A percentile compares a stretch with the other conserved stretches of the same genome.
These are phyloP conservation scores for Nematolebias whitei DNA, from an alignment of 2,113 vertebrate species.

Conservation along the genomic window DNA sequence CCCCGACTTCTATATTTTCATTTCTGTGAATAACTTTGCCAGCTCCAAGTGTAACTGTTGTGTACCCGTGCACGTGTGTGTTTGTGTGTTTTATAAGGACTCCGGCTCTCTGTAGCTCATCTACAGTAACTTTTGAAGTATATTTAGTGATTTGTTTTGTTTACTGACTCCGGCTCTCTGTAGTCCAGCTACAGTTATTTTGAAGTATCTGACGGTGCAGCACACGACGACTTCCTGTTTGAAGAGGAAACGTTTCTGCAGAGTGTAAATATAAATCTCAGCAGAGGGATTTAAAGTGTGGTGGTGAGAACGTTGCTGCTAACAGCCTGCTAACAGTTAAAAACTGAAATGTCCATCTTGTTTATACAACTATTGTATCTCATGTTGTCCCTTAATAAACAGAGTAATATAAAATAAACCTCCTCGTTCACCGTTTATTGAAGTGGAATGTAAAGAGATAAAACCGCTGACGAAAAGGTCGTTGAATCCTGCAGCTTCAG, in stretches of 20 bases:
- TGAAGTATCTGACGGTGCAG: conserved; percentile 67
- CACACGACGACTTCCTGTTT: neutral
- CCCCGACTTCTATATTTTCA: conserved; percentile 3
- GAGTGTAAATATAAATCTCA: neutral
- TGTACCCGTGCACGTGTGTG: neutral
- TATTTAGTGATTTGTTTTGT: conserved; percentile 38
- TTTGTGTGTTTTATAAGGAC: conserved; percentile 45
- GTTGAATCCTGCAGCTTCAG: no score
- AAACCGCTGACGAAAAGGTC: no score
- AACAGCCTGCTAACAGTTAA: conserved; percentile 15
- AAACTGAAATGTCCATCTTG: conserved; percentile 14
- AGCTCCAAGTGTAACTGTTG: conserved; percentile 29
- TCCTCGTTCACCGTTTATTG: conserved; percentile 21
- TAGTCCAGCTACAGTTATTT: conserved; percentile 64
- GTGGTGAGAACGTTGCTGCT: conserved; percentile 25
- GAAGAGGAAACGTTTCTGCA: conserved; percentile 7
- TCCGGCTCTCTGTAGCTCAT: conserved; percentile 71
- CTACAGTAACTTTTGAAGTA: conserved; percentile 73
- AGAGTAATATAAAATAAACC: conserved; percentile 12
- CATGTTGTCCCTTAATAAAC: conserved; percentile 63
- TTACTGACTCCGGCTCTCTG: conserved; percentile 71
- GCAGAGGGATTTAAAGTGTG: conserved; percentile 1
- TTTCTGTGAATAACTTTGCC: conserved; percentile 18
- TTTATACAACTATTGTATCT: conserved; percentile 1
- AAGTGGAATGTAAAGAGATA: conserved; percentile 34